phyloP scores from a whole-genome alignment of 2,888 invertebrate species.

The Resseliella maxima region DNA sequence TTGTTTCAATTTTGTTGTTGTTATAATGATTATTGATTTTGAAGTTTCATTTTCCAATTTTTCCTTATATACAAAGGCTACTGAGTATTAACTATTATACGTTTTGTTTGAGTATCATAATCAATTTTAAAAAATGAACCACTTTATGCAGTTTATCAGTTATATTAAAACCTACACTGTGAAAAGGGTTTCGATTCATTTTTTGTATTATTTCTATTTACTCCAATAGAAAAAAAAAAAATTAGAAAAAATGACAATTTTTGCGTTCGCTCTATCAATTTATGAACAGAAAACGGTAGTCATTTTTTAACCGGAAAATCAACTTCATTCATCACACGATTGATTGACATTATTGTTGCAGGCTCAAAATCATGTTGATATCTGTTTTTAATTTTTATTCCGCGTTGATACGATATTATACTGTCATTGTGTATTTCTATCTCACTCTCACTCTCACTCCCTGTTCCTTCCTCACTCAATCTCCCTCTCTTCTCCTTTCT shows the following conservation, averaged over 20 bases:
- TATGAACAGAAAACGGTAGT: too few relatives aligned
- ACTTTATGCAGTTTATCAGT: too few relatives aligned
- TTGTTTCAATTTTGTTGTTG: neutral
- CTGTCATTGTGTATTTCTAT: neutral
- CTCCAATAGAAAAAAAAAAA: too few relatives aligned
- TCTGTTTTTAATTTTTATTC: neutral
- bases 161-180: too few relatives aligned
- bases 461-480: neutral
- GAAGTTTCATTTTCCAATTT: too few relatives aligned
- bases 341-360: constrained; percentile 31
- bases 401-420: neutral
- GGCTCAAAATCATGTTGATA: neutral
- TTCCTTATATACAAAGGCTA: too few relatives aligned
- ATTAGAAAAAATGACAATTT: too few relatives aligned
- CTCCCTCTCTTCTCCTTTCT: neutral
- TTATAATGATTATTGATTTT: neutral
- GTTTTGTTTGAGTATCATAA: too few relatives aligned
- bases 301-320: constrained; percentile 39
- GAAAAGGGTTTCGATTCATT: too few relatives aligned
- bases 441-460: neutral
- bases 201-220: too few relatives aligned
- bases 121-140: neutral
- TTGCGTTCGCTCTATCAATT: too few relatives aligned
- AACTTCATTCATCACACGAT: neutral
- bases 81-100: too few relatives aligned